Evolutionary conservation across 2,113 vertebrate species (phyloP).

Genomic region (Aegotheles bennettii): DNA sequence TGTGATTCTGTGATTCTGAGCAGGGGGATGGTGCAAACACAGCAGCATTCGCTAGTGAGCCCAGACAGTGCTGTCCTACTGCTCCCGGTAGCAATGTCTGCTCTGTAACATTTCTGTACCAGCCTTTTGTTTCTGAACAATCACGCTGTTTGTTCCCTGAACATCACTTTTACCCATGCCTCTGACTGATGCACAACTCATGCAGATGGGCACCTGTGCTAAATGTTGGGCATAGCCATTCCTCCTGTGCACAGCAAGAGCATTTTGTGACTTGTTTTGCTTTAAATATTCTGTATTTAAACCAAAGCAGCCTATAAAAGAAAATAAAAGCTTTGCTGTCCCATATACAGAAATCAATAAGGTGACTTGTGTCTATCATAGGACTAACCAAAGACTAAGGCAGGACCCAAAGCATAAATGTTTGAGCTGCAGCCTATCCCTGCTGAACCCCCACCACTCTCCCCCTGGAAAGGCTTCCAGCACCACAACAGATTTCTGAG

Average conservation of each 20-base stretch:
- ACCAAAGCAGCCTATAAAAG: not conserved
- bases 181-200: not conserved
- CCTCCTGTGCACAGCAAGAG: not conserved
- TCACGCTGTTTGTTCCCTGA: not conserved
- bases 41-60: not conserved
- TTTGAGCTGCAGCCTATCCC: not conserved
- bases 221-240: not conserved
- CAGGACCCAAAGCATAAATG: not conserved
- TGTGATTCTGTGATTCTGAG: too few relatives aligned
- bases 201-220: not conserved
- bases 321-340: not conserved
- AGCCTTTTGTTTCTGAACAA: not conserved
- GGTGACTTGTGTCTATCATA: accelerated
- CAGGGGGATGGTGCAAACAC: not conserved
- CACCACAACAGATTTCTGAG: not conserved
- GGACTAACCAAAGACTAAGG: not conserved
- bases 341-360: not conserved
- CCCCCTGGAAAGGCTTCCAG: not conserved
- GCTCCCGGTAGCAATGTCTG: not conserved
- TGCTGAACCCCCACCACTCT: not conserved
- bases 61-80: not conserved
- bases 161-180: not conserved
- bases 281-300: not conserved
- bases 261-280: not conserved
- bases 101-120: not conserved